phyloP scores from a whole-genome alignment of 2,888 invertebrate species.

The Buathra laborator region DNA sequence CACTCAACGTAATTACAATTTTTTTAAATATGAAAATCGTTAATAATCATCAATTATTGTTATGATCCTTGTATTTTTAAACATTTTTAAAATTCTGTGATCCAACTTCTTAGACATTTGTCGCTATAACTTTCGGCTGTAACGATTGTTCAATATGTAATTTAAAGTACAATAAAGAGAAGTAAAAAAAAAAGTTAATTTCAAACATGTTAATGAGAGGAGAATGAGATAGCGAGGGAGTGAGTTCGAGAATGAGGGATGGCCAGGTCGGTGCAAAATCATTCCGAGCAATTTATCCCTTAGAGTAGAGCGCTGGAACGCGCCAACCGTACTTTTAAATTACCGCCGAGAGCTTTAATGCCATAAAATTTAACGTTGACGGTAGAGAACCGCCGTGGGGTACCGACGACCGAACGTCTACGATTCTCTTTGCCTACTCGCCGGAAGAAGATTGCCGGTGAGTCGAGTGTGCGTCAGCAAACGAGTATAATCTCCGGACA shows the following conservation, averaged over 20 bases:
- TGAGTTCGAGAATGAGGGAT: constrained; percentile 25
- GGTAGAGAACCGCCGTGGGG: constrained; percentile 47
- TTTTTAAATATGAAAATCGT: no score
- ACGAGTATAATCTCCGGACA: constrained; percentile 62
- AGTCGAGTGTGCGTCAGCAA: constrained; percentile 44
- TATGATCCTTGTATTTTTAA: no score
- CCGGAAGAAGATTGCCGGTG: constrained; percentile 32
- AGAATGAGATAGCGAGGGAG: not conserved
- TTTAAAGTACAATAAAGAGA: not conserved
- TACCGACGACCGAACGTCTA: constrained; percentile 1
- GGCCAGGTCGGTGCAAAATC: constrained; percentile 51
- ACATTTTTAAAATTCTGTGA: no score
- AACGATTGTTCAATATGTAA: not conserved
- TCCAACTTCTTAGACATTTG: no score
- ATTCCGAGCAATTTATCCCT: constrained; percentile 56
- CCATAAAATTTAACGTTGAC: constrained; percentile 67
- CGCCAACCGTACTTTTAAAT: constrained; percentile 67
- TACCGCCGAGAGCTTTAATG: constrained; percentile 64
- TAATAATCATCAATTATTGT: no score
- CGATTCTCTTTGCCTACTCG: constrained; percentile 25
- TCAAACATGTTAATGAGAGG: not conserved
- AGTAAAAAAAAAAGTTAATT: not conserved
- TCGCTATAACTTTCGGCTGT: no score
- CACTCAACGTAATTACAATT: no score
- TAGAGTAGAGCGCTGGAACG: constrained; percentile 49